phyloP scores from a whole-genome alignment of 2,797 vertebrate species.

The Ibycter americanus region DNA sequence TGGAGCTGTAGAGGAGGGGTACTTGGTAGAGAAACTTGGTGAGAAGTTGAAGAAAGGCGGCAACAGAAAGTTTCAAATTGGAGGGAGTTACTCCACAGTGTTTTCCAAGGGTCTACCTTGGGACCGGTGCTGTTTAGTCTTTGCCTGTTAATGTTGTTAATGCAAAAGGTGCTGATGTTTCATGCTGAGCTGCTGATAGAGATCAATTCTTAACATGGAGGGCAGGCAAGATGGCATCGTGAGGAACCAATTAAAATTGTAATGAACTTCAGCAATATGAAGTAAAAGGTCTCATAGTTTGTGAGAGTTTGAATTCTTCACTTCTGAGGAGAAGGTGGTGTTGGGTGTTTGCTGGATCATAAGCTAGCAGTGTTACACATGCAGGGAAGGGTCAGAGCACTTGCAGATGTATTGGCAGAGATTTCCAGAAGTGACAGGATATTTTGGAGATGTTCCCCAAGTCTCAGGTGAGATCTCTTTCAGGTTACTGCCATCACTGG shows the following conservation, averaged over 20 bases:
- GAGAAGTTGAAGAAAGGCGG: neutral
- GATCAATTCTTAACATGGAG: neutral
- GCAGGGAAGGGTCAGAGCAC: neutral
- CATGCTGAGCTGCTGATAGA: neutral
- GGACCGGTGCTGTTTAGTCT: neutral
- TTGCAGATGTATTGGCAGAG: neutral
- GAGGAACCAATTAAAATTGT: neutral
- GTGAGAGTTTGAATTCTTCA: neutral
- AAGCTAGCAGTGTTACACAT: accelerated
- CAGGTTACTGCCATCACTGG: accelerated
- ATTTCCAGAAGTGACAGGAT: neutral
- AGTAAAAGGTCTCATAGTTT: neutral
- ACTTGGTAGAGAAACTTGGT: neutral
- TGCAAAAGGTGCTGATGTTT: neutral
- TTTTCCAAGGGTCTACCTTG: neutral
- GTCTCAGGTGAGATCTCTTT: neutral
- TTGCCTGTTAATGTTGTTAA: neutral
- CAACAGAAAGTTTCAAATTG: neutral
- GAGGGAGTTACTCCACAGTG: neutral
- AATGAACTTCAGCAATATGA: neutral
- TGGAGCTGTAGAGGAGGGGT: neutral
- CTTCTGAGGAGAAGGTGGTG: neutral
- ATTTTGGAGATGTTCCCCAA: neutral
- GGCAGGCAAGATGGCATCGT: neutral
- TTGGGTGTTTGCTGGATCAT: neutral